phyloP scores from a whole-genome alignment of 2,113 vertebrate genomes.

The Neoarius graeffei region DNA sequence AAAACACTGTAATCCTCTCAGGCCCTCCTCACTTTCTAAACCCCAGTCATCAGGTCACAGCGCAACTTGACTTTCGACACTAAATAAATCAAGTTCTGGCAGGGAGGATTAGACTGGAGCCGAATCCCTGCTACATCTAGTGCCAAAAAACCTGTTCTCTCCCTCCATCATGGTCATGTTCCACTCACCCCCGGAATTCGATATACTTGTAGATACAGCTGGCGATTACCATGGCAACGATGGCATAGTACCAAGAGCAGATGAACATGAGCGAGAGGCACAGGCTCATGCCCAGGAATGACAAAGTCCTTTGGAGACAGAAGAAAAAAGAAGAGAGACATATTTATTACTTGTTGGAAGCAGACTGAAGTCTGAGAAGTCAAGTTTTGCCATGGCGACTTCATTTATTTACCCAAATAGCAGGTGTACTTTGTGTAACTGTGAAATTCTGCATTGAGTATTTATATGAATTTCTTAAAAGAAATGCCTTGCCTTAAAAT shows the following conservation, averaged over 20 bases:
- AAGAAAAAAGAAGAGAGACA: slow-evolving; percentile 13
- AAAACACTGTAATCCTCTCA: slow-evolving; percentile 18
- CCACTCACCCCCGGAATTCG: slow-evolving; percentile 92
- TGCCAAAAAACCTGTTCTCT: slow-evolving; percentile 8
- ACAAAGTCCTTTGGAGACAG: slow-evolving; percentile 81
- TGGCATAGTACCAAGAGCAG: slow-evolving; percentile 98
- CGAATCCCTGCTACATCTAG: slow-evolving; percentile 11
- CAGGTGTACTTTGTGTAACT: neutral
- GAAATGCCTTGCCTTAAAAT: neutral
- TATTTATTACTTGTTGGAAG: neutral
- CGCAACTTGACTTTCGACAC: slow-evolving; percentile 2
- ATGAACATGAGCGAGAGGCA: slow-evolving; percentile 98
- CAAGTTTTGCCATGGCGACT: neutral
- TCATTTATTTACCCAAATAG: neutral
- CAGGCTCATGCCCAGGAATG: slow-evolving; percentile 99
- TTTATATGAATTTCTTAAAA: neutral
- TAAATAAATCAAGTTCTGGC: slow-evolving; percentile 38
- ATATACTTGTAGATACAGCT: slow-evolving; percentile 99
- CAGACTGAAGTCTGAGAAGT: neutral
- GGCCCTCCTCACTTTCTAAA: neutral
- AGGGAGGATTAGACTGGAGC: slow-evolving; percentile 40
- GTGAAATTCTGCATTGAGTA: neutral
- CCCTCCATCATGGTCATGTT: slow-evolving; percentile 43
- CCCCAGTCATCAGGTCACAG: slow-evolving; percentile 10
- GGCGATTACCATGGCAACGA: slow-evolving; percentile 94